Evolutionary conservation across 1,140 invertebrate genomes (phyloP).

Genomic region (Rhopalosiphum padi): DNA sequence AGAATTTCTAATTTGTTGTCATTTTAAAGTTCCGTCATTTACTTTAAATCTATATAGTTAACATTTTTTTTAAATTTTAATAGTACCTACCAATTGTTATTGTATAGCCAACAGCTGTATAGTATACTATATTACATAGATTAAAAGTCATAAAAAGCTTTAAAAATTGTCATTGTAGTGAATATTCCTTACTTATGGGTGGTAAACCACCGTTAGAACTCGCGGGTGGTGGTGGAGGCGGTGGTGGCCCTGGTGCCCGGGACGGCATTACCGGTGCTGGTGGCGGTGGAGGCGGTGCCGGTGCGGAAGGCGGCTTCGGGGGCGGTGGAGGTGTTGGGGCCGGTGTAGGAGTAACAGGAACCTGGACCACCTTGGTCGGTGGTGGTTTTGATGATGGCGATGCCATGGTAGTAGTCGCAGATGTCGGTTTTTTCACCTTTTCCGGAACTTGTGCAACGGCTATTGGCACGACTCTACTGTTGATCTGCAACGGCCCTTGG

Average conservation of each 20-base stretch:
- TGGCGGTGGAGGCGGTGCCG: slow-evolving; percentile 78
- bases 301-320: slow-evolving; percentile 71
- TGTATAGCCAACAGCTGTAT: too few relatives aligned
- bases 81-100: neutral
- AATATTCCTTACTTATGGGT: slow-evolving; percentile 34
- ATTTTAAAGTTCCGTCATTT: neutral
- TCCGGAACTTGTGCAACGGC: neutral
- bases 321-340: slow-evolving; percentile 66
- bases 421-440: neutral
- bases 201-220: neutral
- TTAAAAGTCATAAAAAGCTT: neutral
- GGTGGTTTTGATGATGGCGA: neutral
- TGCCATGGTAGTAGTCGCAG: neutral
- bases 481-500: slow-evolving; percentile 38
- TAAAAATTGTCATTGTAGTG: neutral
- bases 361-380: slow-evolving; percentile 40
- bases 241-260: slow-evolving; percentile 31
- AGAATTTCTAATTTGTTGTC: too few relatives aligned
- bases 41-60: neutral
- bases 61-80: neutral
- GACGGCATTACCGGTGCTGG: slow-evolving; percentile 66
- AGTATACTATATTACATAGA: neutral
- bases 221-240: neutral
- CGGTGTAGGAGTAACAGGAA: slow-evolving; percentile 62
- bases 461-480: neutral